Percentiles rank a stretch among this genome's conserved stretches.
phyloP scores from a whole-genome alignment of 1,140 invertebrate species.

The Steinernema feltiae region DNA sequence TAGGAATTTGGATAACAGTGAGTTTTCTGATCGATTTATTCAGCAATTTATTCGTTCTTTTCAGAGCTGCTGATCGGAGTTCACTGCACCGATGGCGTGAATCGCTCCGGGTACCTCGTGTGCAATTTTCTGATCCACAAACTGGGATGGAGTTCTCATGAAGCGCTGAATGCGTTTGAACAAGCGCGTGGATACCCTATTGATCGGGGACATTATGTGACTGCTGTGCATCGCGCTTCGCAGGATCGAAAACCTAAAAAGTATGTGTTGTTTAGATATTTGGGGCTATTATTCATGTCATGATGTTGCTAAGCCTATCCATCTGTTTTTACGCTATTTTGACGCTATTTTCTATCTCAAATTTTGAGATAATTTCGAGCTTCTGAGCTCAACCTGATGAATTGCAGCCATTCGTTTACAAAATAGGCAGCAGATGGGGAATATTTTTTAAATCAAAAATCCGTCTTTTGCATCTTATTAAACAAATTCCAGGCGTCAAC shows the following conservation, averaged over 20 bases:
- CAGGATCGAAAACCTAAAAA: slow-evolving; percentile 30
- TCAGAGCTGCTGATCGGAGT: slow-evolving; percentile 76
- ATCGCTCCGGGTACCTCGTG: slow-evolving; percentile 80
- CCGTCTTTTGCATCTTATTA: too few relatives aligned
- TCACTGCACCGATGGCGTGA: slow-evolving; percentile 84
- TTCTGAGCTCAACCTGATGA: too few relatives aligned
- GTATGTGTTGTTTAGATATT: slow-evolving; percentile 7
- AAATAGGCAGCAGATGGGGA: too few relatives aligned
- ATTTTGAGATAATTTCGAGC: too few relatives aligned
- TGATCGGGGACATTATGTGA: slow-evolving; percentile 60
- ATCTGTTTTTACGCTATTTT: too few relatives aligned
- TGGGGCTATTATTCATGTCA: too few relatives aligned
- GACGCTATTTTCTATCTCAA: too few relatives aligned
- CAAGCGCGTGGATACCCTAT: slow-evolving; percentile 60
- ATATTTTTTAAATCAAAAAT: too few relatives aligned
- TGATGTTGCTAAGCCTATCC: too few relatives aligned
- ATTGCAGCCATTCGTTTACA: too few relatives aligned
- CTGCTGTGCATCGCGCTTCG: slow-evolving; percentile 56
- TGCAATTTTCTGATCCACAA: slow-evolving; percentile 64
- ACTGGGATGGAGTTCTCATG: slow-evolving; percentile 62
- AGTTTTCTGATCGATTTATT: slow-evolving; percentile 38
- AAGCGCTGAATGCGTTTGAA: slow-evolving; percentile 58
- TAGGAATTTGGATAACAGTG: slow-evolving; percentile 48
- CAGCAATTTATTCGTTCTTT: slow-evolving; percentile 51
- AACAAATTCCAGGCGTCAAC: slow-evolving; percentile 16